Base-by-base conservation (phyloP, 2,797 vertebrate species). In the Pseudomugil tenellus region DNA sequence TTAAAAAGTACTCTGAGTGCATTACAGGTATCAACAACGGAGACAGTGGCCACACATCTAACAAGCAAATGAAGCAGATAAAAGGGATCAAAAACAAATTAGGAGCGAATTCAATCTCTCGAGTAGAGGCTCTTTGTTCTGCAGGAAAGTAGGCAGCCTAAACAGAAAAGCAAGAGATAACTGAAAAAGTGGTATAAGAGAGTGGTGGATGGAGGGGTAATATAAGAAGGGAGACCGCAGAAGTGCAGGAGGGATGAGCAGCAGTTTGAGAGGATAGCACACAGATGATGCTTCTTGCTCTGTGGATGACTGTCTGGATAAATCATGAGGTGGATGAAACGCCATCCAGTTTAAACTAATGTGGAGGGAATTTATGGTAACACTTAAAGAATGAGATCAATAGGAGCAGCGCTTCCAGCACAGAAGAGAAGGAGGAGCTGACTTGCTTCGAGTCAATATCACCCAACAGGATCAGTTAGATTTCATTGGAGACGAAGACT, bases 301-400 rank as follows among this genome's bases (percentile, higher is more conserved):
- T 55, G 61, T 54, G 59, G 37, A 69, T 61, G 71, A 43, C 78
- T 79, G 81, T 83, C 83, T 23, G 21, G 62, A 79, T 91, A 85
- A 94, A 88, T 85, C 77, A 90, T 76, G 67, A 58, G 58, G 70
- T 60, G 74, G 70, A 74, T 59, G 51, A 76, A 84, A 74, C 29
- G 49, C 80, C 54, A 63, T 81, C 84, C 83, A 69, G 77, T 87
- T 91, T 80, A 85, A 88, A 86, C 79, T 91, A 92, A 92, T 92
- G 90, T 86, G 86, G 87, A 77, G 77, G 77, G 84, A 90, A 92
- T 93, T 94, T 93, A 93, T 92, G 91, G 91, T 88, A 93, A 93
- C 93, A 92, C 92, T 94, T 92, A 92, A 91, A 89, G 87, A 89
- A 90, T 87, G 80, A 76, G 89, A 94, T 94, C 92, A 89, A 94